Evolutionary conservation across 1,140 invertebrate species (phyloP).

Genomic region (Scaptomyza graminum): DNA sequence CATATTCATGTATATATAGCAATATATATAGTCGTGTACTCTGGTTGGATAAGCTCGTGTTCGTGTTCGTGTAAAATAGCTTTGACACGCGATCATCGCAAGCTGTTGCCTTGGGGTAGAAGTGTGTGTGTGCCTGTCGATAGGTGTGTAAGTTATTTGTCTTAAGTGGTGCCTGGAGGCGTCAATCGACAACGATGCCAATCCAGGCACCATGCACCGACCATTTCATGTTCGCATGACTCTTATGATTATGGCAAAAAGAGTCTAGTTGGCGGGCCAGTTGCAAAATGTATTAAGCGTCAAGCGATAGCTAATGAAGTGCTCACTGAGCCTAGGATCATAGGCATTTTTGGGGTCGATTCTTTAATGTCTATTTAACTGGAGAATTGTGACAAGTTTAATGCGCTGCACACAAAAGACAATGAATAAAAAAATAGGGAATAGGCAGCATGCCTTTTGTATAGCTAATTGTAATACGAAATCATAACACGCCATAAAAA

Average conservation of each 20-base stretch:
- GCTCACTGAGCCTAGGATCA: constrained; percentile 37
- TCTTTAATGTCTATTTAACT: constrained; percentile 68
- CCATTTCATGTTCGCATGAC: constrained; percentile 33
- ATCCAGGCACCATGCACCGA: constrained; percentile 2
- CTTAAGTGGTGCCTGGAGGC: constrained; percentile 75
- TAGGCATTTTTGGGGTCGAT: constrained; percentile 19
- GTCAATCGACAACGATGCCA: constrained; percentile 26
- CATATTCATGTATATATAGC: too few relatives aligned
- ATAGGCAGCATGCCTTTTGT: constrained; percentile 74
- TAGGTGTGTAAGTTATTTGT: constrained; percentile 80
- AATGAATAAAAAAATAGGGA: constrained; percentile 46
- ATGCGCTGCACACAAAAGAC: constrained; percentile 45
- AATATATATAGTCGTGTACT: not conserved
- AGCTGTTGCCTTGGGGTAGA: constrained; percentile 3
- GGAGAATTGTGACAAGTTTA: constrained; percentile 75
- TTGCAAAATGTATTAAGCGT: not conserved
- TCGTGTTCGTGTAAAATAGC: not conserved
- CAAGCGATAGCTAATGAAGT: constrained; percentile 59
- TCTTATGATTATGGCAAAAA: constrained; percentile 34
- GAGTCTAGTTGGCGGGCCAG: constrained; percentile 13
- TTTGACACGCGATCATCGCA: not conserved
- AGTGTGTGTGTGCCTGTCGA: constrained; percentile 48
- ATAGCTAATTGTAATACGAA: constrained; percentile 78
- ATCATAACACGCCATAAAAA: constrained; percentile 82
- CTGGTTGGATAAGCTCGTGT: not conserved